A percentile compares a stretch with the other conserved stretches of the same genome.
These are phyloP conservation scores for Melanogrammus aeglefinus DNA, from an alignment of 2,797 vertebrate genomes.

Conservation along the genomic window DNA sequence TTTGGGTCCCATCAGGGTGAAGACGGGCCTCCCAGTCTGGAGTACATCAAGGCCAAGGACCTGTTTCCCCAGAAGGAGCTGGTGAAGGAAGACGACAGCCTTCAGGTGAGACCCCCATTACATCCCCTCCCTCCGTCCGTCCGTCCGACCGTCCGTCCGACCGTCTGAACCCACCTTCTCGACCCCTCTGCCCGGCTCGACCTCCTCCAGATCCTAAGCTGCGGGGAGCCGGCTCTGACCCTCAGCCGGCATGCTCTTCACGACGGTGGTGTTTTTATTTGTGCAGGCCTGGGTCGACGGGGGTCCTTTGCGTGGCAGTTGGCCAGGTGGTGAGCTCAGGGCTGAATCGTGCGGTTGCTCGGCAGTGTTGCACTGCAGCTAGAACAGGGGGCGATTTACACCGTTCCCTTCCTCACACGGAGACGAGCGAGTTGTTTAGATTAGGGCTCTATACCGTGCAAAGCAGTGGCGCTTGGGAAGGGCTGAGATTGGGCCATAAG, in stretches of 20 bases:
- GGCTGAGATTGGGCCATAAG: background rate
- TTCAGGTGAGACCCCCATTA: conserved; percentile 81
- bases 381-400: background rate
- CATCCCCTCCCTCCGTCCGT: background rate
- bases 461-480: conserved; percentile 24
- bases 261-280: background rate
- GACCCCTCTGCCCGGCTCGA: background rate
- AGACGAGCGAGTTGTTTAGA: conserved; percentile 8
- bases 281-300: no score
- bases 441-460: background rate
- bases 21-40: conserved; percentile 98
- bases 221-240: background rate
- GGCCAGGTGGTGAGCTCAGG: background rate
- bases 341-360: background rate
- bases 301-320: no score
- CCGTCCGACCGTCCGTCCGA: background rate
- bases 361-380: background rate
- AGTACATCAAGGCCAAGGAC: conserved; percentile 99
- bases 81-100: conserved; percentile 92
- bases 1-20: conserved; percentile 82
- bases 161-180: background rate
- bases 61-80: conserved; percentile 97
- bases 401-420: background rate
- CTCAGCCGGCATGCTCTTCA: background rate
- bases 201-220: background rate